Conservation (phyloP, 2,113 vertebrate species). For the Callorhinus ursinus region DNA sequence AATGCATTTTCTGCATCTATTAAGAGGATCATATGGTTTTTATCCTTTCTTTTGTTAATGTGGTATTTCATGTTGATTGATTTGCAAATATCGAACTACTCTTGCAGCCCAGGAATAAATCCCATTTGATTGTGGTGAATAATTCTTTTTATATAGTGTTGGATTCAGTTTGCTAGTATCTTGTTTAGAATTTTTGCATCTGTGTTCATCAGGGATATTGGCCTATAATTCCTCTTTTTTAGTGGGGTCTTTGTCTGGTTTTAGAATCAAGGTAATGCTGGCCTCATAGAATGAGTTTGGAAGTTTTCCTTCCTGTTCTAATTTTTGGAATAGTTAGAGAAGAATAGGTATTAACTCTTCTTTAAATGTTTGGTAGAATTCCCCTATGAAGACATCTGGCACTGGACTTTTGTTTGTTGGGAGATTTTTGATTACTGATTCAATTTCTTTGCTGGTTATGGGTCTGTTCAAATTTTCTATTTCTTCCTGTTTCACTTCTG, state of each 20-base stretch:
- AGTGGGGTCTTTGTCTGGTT: too few species aligned
- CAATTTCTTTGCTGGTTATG: not conserved
- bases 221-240: too few species aligned
- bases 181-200: not conserved
- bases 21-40: not conserved
- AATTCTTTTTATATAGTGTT: not conserved
- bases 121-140: not conserved
- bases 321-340: too few species aligned
- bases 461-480: too few species aligned
- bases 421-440: not conserved
- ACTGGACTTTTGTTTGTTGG: not conserved
- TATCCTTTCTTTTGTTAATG: not conserved
- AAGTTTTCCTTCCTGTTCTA: too few species aligned
- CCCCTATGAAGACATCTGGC: too few species aligned
- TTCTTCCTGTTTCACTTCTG: too few species aligned
- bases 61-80: not conserved
- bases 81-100: not conserved
- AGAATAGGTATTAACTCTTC: too few species aligned
- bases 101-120: not conserved
- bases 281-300: too few species aligned
- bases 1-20: not conserved
- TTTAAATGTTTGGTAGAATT: too few species aligned
- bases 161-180: not conserved
- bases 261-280: too few species aligned
- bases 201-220: too few species aligned